Percentiles rank a stretch among this genome's conserved stretches.
Conservation (phyloP, 1,140 invertebrate genomes). For the Diachasmimorpha longicaudata region DNA sequence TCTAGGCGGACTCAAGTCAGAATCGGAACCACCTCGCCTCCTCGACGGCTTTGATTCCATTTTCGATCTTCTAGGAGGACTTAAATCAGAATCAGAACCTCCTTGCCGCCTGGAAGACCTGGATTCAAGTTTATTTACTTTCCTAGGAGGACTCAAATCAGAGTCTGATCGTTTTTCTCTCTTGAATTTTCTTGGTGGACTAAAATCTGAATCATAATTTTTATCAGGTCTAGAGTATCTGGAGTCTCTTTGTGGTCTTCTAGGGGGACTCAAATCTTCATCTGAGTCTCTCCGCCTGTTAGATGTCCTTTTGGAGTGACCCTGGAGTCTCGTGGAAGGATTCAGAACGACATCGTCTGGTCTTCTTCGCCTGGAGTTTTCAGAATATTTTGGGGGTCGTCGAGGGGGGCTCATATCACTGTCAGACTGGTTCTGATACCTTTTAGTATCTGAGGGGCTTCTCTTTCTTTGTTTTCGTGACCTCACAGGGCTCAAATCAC, state of each 20-base stretch:
- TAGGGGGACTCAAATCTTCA: conserved; percentile 27
- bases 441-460: background rate
- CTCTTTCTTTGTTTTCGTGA: background rate
- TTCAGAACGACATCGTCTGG: conserved; percentile 36
- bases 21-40: conserved; percentile 30
- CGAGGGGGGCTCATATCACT: conserved; percentile 36
- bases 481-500: conserved; percentile 40
- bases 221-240: background rate
- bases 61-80: conserved; percentile 34
- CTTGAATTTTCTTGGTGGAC: conserved; percentile 36
- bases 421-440: no score
- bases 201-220: conserved; percentile 26
- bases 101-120: conserved; percentile 19
- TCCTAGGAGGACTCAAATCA: conserved; percentile 37
- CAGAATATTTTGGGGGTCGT: background rate
- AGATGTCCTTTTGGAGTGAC: conserved; percentile 19
- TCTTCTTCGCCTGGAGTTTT: background rate
- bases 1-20: conserved; percentile 38
- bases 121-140: conserved; percentile 37
- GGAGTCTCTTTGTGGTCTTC: conserved; percentile 18
- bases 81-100: conserved; percentile 35
- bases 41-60: conserved; percentile 28
- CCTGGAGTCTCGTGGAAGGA: conserved; percentile 27
- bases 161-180: conserved; percentile 34
- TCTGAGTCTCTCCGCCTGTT: conserved; percentile 40